phyloP scores from a whole-genome alignment of 2,113 vertebrate species.

The Tichodroma muraria region DNA sequence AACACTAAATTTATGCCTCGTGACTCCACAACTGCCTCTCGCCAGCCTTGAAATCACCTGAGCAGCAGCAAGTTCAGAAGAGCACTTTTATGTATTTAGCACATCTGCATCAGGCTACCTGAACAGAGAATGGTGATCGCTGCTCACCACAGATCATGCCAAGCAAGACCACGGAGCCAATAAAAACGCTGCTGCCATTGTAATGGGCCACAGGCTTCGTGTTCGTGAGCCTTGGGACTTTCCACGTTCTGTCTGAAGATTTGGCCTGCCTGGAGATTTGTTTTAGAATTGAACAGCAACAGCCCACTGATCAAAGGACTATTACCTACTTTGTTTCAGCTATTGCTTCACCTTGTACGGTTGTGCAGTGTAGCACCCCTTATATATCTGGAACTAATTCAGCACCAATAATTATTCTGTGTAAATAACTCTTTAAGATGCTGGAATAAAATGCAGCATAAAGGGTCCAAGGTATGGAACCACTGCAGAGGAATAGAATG shows the following conservation, averaged over 20 bases:
- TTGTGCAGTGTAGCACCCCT: not conserved
- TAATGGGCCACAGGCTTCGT: not conserved
- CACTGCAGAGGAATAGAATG: not conserved
- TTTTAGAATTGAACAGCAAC: not conserved
- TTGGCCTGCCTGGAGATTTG: not conserved
- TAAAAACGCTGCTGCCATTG: not conserved
- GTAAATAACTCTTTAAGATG: not conserved
- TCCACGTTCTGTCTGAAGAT: rapidly evolving
- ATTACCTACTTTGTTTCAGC: not conserved
- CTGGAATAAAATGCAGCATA: not conserved
- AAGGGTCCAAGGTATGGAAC: not conserved
- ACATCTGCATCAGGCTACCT: not conserved
- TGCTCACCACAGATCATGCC: not conserved
- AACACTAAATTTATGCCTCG: not conserved
- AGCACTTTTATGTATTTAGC: not conserved
- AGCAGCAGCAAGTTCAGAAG: not conserved
- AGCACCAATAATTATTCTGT: not conserved
- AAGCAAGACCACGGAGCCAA: not conserved
- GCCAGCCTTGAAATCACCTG: not conserved
- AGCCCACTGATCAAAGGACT: not conserved
- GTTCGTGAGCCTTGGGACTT: not conserved
- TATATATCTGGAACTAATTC: not conserved
- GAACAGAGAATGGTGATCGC: not conserved
- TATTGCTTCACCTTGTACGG: not conserved
- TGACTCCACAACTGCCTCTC: not conserved